Evolutionary conservation across 2,113 vertebrate species (phyloP).

Genomic region (Oryctolagus cuniculus): DNA sequence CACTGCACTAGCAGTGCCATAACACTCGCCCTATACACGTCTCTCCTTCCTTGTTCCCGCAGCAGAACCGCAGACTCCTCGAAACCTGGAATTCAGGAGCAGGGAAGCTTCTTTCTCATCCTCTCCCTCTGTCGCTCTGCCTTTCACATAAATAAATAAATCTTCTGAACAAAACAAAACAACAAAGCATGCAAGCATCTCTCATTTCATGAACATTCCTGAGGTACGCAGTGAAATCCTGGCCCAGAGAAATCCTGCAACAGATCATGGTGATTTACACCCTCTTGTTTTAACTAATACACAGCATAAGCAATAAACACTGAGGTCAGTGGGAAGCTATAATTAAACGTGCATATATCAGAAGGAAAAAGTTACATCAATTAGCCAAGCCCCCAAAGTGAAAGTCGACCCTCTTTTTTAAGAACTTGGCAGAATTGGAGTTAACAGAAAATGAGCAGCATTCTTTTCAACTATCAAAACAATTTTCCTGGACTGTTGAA

Average conservation of each 20-base stretch:
- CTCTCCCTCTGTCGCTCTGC: no score
- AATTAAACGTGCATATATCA: constrained; percentile 71
- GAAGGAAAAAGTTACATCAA: constrained; percentile 64
- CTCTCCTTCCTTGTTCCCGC: not conserved
- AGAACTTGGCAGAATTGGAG: constrained; percentile 56
- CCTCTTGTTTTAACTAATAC: constrained; percentile 47
- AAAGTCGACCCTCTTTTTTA: constrained; percentile 38
- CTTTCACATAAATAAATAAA: no score
- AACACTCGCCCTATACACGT: no score
- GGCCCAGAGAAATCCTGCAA: constrained; percentile 37
- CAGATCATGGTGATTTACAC: constrained; percentile 46
- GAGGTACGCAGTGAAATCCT: not conserved
- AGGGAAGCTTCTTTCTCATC: not conserved
- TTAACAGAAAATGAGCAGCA: constrained; percentile 9
- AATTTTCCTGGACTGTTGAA: constrained; percentile 50
- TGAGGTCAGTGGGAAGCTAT: constrained; percentile 67
- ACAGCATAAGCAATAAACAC: constrained; percentile 60
- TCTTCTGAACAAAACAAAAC: no score
- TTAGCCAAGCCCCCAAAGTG: constrained; percentile 47
- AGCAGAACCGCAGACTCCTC: not conserved
- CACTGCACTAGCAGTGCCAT: no score
- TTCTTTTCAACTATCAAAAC: constrained; percentile 48
- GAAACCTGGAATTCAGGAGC: not conserved
- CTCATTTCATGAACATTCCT: not conserved
- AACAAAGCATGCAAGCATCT: not conserved